Base-by-base conservation (phyloP, 2,888 invertebrate species). In the Toxonevra muliebris region DNA sequence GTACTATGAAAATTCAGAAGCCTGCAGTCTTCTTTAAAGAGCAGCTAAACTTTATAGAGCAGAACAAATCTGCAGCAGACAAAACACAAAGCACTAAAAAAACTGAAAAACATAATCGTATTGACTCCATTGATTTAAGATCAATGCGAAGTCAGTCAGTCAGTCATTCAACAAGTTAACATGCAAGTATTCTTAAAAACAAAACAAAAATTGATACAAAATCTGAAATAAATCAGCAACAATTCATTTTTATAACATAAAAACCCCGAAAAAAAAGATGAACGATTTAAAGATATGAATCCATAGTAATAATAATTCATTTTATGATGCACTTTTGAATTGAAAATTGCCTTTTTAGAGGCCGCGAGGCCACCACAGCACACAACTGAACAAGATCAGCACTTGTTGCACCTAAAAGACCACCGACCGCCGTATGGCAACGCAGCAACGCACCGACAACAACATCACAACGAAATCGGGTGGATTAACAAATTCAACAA, bases 261-360 rank as follows among this genome's bases (percentile, higher is more conserved):
- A 50, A 52, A 50, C 50, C 17, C 8, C 52, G 52, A 52, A 30
- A 30, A 53, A 62, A 62, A 42, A 62, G 43, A 53, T 53, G 42
- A 53, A 53, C 62, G 62, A 54, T 62, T 62, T 62, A 60, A 43
- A 66, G 71, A 73, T 73, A 69, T 65, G 65, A 73, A 73, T 69
- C 73, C 65, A 68, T 69, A 30, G 62, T 69, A 67, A 69, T 71
- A 73, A 71, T 73, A 71, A 71, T 69, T 73, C 68, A 69, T 69
- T 69, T 71, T 63, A 71, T 66, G 63, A 58, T 41, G 17, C 20
- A 59, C 58, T 69, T 71, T 61, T 64, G 58, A 20, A 69, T 69
- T 68, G 65, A 69, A 62, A 45, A 67, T 61, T 68, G 66, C 45
- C 60, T 64, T 65, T 42, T 70, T 42, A 68, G 57, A 71, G 58